Base-by-base conservation (phyloP, 2,113 vertebrate genomes). In the Embiotoca jacksoni region DNA sequence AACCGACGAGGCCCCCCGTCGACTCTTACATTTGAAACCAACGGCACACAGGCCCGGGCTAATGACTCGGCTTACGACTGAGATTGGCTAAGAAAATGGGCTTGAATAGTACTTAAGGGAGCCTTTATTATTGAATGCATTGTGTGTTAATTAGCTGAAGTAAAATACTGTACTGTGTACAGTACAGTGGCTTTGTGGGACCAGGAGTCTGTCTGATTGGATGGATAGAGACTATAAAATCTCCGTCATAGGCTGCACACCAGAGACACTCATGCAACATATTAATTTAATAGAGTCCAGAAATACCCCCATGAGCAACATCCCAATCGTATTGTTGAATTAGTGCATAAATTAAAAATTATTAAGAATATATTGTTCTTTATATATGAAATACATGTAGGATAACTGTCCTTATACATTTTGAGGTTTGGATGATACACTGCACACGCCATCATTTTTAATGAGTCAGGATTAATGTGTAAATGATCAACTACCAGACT, bases 71-170 rank as follows among this genome's bases (percentile, higher is more conserved):
- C 88, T 94, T 92, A 91, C 91, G 84, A 86, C 87, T 84, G 82
- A 78, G 83, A 78, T 80, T 89, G 84, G 86, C 84, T 90, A 83
- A 83, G 91, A 92, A 93, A 94, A 93, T 88, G 84, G 88, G 83
- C 82, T 91, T 94, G 90, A 86, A 94, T 92, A 88, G 91, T 91
- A 91, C 93, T 91, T 93, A 87, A 90, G 91, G 91, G 91, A 90
- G 75, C 85, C 75, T 83, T 92, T 91, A 89, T 85, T 91, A 90
- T 80, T 77, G 91, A 92, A 90, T 88, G 84, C 84, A 88, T 75
- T 82, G 80, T 68, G 87, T 82, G 75, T 84, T 91, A 92, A 94
- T 94, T 93, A 92, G 86, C 78, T 81, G 77, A 77, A 75, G 89
- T 89, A 85, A 92, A 92, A 92, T 92, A 84, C 80, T 69, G 74